Conservation (phyloP, 1,140 invertebrate genomes). For the Himalopsyche phryganea region DNA sequence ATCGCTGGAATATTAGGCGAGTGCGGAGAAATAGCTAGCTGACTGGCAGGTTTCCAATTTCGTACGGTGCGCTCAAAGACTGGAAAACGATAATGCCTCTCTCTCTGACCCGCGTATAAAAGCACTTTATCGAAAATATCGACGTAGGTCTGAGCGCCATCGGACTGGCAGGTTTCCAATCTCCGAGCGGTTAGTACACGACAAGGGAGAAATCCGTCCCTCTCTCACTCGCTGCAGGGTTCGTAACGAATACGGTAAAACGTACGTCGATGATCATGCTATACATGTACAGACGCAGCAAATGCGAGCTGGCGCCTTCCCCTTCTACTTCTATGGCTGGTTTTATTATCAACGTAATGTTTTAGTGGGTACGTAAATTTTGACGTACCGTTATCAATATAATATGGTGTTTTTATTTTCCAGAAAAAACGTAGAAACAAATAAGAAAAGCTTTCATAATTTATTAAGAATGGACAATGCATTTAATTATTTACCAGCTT, state of each 20-base stretch:
- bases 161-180: constrained; percentile 20
- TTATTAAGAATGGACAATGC: too few species aligned
- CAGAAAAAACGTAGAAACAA: too few species aligned
- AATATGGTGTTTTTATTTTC: too few species aligned
- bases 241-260: background rate
- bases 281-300: constrained; percentile 24
- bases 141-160: constrained; percentile 9
- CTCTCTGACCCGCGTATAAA: constrained; percentile 6
- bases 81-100: constrained; percentile 3
- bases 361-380: constrained; percentile 18
- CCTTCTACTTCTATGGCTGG: constrained; percentile 17
- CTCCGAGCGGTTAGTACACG: background rate
- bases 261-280: constrained; percentile 7
- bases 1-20: constrained; percentile 27
- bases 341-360: constrained; percentile 9
- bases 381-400: too few species aligned
- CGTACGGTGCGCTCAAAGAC: constrained; percentile 7
- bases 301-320: constrained; percentile 30
- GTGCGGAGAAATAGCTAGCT: constrained; percentile 30
- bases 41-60: constrained; percentile 34
- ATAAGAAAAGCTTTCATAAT: too few species aligned
- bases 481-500: too few species aligned
- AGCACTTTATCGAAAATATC: constrained; percentile 1
- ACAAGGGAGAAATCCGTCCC: too few species aligned
- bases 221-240: too few species aligned